Base-by-base conservation (phyloP, 1,140 invertebrate genomes). In the Trachymyrmex cornetzi region DNA sequence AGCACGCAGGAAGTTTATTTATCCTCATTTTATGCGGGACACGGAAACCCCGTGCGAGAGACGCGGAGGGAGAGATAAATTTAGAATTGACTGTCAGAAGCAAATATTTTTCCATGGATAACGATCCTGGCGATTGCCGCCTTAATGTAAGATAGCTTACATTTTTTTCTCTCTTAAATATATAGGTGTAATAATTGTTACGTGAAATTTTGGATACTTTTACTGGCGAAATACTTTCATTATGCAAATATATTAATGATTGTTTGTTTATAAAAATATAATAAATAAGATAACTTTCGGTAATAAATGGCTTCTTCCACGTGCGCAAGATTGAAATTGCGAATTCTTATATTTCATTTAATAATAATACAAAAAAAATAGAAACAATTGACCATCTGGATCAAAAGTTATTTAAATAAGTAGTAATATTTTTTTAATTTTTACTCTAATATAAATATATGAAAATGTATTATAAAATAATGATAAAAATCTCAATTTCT, bases 1-100 rank as follows among this genome's bases (percentile, higher is more conserved):
- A n/a, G 34, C 30, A 48, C 48, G n/a, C 22, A 19, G 66, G 34
- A 72, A 59, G 34, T 71, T 82, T 53, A 72, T 44, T 81, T 30
- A 67, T 55, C 50, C 14, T 16, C 6, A 3, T 59, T 81, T 71
- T 72, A 27, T 38, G n/a, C 48, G 63, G 27, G 16, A 61, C n/a
- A 16, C 22, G 14, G 16, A 63, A 67, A 44, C 38, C 27, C 0
- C 19, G 30, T 16, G 57, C 6, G 22, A 34, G 12, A 22, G 16
- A 57, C 12, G n/a, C 53, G 19, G 19, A 53, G 16, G 14, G 4
- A 34, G 11, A 30, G 22, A 50, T 50, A 34, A 64, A 79, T 34
- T 22, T 66, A 22, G 14, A 34, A 80, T 67, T 53, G 44, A 66
- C 59, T 67, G n/a, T 50, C 12, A n/a, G 16, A 34, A 27, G 44